Evolutionary conservation across 2,113 vertebrate species (phyloP), one percentile per base, ranked within the genome.

Genomic region (Zootoca vivipara): DNA sequence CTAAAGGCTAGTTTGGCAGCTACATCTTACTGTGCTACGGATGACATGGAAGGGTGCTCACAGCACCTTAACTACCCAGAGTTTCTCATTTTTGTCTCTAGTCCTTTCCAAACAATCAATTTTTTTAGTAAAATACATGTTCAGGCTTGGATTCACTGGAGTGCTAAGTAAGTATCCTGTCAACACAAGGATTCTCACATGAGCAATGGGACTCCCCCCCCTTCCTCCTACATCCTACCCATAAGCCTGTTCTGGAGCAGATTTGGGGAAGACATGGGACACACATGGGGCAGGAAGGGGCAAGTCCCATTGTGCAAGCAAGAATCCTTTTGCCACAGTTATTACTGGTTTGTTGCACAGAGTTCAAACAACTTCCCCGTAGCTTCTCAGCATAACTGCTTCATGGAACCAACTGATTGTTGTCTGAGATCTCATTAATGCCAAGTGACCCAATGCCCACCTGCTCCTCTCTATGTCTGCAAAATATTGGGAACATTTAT

Each of bases 21-120:
- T 5, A 28, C 46, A 1, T 56, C 24, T 33, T 30, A 56, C 22
- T 69, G 13, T 80, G 12, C 70, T n/a, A 91, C 12, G 18, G 58
- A 28, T 79, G 35, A 30, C 85, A 87, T 78, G 28, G 80, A 62
- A 85, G 88, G 80, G 87, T 93, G 89, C 85, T 83, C 89, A 69
- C 40, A 78, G 85, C 62, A 83, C 79, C 33, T 86, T 64, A 78
- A 86, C 46, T 6, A 33, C 52, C 70, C 83, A 78, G 69, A 75
- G 0, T 89, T 80, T n/a, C 89, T 70, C 81, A 86, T 90, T 87
- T 26, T 30, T 69, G 28, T 13, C 65, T 56, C 24, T 56, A 13
- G 22, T 38, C 46, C 24, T 12, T 80, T 56, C 2, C 42, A 78
- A 22, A 20, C 16, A 72, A 83, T 18, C 26, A 10, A 1, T 52